These are phyloP conservation scores for Prunella himalayana DNA, from an alignment of 2,113 vertebrate species.

Conservation along the genomic window DNA sequence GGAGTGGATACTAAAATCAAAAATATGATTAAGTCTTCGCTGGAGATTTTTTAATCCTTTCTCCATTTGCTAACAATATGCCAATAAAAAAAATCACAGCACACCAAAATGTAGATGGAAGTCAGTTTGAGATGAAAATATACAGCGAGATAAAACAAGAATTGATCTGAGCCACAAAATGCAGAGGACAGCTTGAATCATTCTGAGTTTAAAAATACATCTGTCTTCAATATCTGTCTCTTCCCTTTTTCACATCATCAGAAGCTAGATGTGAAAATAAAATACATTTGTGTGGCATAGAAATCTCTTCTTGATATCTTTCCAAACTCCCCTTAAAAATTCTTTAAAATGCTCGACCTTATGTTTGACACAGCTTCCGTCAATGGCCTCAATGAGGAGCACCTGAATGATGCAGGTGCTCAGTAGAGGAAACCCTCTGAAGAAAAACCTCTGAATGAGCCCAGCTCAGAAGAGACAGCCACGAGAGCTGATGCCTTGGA, in stretches of 20 bases:
- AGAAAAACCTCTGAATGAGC: not conserved
- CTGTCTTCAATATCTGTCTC: not conserved
- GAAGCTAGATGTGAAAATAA: not conserved
- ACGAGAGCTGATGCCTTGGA: not conserved
- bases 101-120: not conserved
- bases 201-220: not conserved
- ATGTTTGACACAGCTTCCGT: not conserved
- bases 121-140: not conserved
- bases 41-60: not conserved
- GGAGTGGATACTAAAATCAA: not conserved
- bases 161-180: not conserved
- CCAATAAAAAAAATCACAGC: not conserved
- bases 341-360: not conserved
- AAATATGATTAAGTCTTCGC: not conserved
- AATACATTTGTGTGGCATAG: not conserved
- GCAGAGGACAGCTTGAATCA: not conserved
- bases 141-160: not conserved
- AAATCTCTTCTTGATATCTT: not conserved
- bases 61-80: not conserved
- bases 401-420: fast-evolving
- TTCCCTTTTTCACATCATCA: not conserved
- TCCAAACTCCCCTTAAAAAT: not conserved
- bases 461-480: not conserved
- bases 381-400: not conserved
- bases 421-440: not conserved